Evolutionary conservation across 2,113 vertebrate genomes (phyloP), one percentile per base, ranked within the genome.

Genomic region (Garra rufa): DNA sequence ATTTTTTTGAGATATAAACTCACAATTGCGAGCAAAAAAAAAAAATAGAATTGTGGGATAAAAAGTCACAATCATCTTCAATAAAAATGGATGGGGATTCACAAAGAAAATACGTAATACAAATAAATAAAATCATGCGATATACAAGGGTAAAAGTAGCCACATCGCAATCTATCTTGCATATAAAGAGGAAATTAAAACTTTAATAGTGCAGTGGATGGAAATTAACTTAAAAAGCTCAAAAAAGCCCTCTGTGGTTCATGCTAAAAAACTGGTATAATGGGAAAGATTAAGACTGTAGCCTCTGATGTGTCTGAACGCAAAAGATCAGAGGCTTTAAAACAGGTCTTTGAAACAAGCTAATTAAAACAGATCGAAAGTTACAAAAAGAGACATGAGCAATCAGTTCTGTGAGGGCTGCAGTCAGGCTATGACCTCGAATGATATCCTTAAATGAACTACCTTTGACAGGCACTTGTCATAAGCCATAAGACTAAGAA

Each of bases 281-380:
- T 80, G 43, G 46, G 77, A 81, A 75, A 81, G 65, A 74, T 48
- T 76, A 55, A 38, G 61, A 77, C 26, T 46, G 4, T 50, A 55
- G 79, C 65, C 43, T 78, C 48, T 71, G 57, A 82, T 73, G 61
- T 57, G 83, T 19, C 43, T 65, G 55, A 61, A 78, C 15, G 61
- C 74, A 19, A 81, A 46, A 77, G 83, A 46, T 81, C 19, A 57
- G 30, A 24, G 30, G 48, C 21, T 69, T 38, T 80, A 48, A 76
- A 81, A 81, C 41, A 73, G 21, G 28, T 41, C 24, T 82, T 82
- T 79, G n/a, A 82, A 82, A 24, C 48, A 11, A 83, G 78, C 17
- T 79, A 50, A 82, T 78, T 59, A 52, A 74, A 85, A 87, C 48
- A 71, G 24, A 34, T 9, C 0, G n/a, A 44, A 71, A 75, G 71